Evolutionary conservation across 2,888 invertebrate species (phyloP), one percentile per base, ranked within the genome.

Genomic region (Thereva unica): DNA sequence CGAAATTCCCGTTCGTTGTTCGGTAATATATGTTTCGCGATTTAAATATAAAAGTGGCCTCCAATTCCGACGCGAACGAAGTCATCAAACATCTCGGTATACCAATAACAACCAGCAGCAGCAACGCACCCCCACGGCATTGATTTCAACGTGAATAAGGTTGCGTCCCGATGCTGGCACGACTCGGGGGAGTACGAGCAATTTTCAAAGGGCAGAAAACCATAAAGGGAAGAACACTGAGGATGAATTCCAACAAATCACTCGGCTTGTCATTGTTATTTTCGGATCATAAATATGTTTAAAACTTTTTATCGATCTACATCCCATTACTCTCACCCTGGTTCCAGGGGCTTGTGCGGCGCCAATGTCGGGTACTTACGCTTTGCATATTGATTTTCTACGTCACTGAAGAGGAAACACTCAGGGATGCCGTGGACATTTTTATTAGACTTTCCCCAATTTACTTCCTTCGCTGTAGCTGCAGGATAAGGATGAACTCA

Each of bases 261-360:
- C 55, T 65, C 38, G 38, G 65, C 68, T 65, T 65, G 65, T 68
- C 68, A 65, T 68, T 68, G 68, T 65, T 65, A 68, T 68, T 68
- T 68, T 68, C 68, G 55, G 54, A 68, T 68, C 65, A 68, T 65
- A 68, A 68, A 68, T 65, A 65, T 68, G 59, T 68, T 65, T 59
- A 65, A 59, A 68, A 54, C 53, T 68, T 65, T 64, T 65, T 23
- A 59, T 53, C 54, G 41, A 47, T 61, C n/a, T 41, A 12, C 45
- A 53, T 53, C 40, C 53, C 53, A 53, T 23, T 23, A 23, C 23
- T 23, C 23, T 23, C 23, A 23, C 23, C 23, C 23, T 23, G 23
- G 23, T 23, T 23, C 23, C 23, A 23, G 23, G 23, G 23, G 23
- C 23, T 23, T 23, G 23, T 23, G 23, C 23, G 23, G 23, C 23